These are phyloP conservation scores for Bostrychus sinensis DNA, from an alignment of 2,113 vertebrate species.

Conservation along the genomic window DNA sequence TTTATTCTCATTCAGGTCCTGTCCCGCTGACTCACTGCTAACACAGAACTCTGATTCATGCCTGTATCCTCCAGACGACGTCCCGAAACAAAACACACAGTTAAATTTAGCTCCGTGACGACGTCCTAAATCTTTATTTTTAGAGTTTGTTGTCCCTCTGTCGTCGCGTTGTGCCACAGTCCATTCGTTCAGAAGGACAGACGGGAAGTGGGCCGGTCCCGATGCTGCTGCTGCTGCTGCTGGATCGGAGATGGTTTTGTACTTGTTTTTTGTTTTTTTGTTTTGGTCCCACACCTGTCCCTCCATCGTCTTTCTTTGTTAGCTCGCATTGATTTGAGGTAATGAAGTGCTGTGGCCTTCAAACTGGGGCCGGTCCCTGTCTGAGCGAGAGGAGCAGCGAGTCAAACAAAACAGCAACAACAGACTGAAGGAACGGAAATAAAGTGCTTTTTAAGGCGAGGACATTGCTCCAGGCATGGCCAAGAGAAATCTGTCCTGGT, in stretches of 20 bases:
- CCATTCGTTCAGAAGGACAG: slow-evolving; percentile 72
- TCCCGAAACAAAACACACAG: slow-evolving; percentile 25
- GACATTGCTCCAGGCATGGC: no score
- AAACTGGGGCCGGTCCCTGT: slow-evolving; percentile 24
- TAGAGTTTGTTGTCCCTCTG: slow-evolving; percentile 17
- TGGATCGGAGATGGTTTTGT: no score
- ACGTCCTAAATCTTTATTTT: slow-evolving; percentile 25
- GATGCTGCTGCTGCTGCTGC: no score
- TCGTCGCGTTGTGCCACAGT: slow-evolving; percentile 49
- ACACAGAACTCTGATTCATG: slow-evolving; percentile 57
- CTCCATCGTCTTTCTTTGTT: slow-evolving; percentile 40
- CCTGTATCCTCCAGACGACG: slow-evolving; percentile 33
- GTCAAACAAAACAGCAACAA: slow-evolving; percentile 26
- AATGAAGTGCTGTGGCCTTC: slow-evolving; percentile 62
- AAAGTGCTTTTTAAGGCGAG: no score
- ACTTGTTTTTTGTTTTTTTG: slow-evolving; percentile 16
- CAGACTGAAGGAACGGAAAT: slow-evolving; percentile 3
- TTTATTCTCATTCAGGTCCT: no score
- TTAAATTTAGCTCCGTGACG: background rate
- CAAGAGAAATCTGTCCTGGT: no score
- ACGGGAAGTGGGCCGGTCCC: slow-evolving; percentile 47
- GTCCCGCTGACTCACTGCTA: no score
- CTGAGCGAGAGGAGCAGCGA: slow-evolving; percentile 21
- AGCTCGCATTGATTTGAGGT: slow-evolving; percentile 57
- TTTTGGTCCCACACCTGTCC: slow-evolving; percentile 29